Conservation (phyloP, 2,113 vertebrate genomes). For the Lontra canadensis region DNA sequence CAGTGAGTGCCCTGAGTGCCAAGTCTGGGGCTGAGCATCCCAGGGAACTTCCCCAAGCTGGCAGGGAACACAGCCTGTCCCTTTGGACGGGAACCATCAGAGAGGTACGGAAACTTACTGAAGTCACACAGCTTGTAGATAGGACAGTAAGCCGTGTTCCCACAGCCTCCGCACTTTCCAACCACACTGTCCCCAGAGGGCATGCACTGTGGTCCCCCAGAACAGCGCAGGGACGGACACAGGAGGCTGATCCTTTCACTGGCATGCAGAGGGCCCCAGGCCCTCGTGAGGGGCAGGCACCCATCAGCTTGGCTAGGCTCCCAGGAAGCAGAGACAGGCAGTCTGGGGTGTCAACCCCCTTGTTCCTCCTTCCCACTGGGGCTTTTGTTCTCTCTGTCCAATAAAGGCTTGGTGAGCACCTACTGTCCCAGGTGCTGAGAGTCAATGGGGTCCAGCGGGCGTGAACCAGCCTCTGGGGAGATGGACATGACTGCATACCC, state of each 20-base stretch:
- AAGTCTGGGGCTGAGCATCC: accelerated
- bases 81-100: no score
- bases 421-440: neutral
- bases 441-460: accelerated
- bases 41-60: accelerated
- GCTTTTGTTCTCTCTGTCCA: accelerated
- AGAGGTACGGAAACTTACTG: accelerated
- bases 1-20: neutral
- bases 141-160: neutral
- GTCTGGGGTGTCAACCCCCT: accelerated
- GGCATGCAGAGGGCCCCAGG: neutral
- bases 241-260: neutral
- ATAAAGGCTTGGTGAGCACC: neutral
- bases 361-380: neutral
- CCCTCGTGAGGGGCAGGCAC: neutral
- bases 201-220: neutral
- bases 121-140: accelerated
- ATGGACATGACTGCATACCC: accelerated
- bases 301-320: neutral
- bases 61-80: accelerated
- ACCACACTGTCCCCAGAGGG: accelerated
- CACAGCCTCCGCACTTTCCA: accelerated
- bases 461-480: accelerated
- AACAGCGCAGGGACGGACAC: neutral
- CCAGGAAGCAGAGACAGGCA: accelerated